Percentiles rank a stretch among this genome's conserved stretches.
phyloP scores from a whole-genome alignment of 2,888 invertebrate genomes.

The Lasioglossum lativentre region DNA sequence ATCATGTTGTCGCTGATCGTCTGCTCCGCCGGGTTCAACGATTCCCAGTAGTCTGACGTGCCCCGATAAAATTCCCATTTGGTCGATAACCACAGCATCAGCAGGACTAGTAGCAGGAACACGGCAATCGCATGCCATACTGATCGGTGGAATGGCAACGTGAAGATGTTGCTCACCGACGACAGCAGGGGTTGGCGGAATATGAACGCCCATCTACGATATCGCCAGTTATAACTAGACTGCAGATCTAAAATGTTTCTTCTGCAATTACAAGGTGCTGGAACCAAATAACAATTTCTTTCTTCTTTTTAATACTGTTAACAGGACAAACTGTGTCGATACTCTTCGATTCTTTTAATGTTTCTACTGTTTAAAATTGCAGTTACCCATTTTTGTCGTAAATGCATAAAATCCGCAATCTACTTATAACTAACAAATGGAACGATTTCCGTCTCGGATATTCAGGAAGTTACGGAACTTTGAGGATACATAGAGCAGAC shows the following conservation, averaged over 20 bases:
- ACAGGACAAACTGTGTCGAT: no score
- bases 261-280: no score
- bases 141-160: slow-evolving; percentile 88
- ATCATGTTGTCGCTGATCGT: slow-evolving; percentile 86
- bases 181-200: slow-evolving; percentile 91
- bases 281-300: no score
- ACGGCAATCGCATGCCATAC: slow-evolving; percentile 88
- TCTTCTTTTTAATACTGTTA: no score
- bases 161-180: slow-evolving; percentile 90
- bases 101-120: slow-evolving; percentile 85
- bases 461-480: not conserved
- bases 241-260: not conserved
- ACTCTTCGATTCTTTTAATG: no score
- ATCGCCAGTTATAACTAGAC: not conserved
- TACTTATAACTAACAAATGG: not conserved
- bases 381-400: no score
- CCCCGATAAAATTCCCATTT: slow-evolving; percentile 84
- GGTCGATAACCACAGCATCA: slow-evolving; percentile 85
- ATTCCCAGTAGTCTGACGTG: slow-evolving; percentile 39
- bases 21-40: slow-evolving; percentile 61
- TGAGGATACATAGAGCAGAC: not conserved
- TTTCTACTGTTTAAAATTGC: no score
- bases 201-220: slow-evolving; percentile 86
- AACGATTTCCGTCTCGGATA: not conserved
- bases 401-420: no score